These are phyloP conservation scores for Palloptera scutellata DNA, from an alignment of 2,888 invertebrate species.

Conservation along the genomic window DNA sequence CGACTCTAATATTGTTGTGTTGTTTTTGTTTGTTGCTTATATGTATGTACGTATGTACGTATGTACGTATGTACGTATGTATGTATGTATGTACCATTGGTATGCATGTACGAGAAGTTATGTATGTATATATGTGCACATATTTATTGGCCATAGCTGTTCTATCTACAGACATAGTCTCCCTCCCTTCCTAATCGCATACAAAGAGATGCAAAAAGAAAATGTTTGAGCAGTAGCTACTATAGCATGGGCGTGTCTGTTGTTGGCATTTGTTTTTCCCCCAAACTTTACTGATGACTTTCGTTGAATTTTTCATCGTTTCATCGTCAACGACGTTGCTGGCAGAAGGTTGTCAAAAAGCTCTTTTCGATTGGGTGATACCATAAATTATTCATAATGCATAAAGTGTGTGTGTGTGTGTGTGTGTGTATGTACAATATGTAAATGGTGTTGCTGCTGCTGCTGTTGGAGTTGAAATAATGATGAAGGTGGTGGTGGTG, in stretches of 20 bases:
- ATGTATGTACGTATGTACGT: conserved; percentile 4
- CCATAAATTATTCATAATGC: conserved; percentile 56
- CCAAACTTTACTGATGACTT: too few relatives aligned
- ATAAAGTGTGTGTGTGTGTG: neutral
- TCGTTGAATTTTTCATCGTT: neutral
- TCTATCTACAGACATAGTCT: too few relatives aligned
- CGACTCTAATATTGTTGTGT: neutral
- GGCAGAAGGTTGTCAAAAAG: conserved; percentile 10
- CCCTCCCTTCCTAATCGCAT: too few relatives aligned
- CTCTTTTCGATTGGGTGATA: conserved; percentile 55
- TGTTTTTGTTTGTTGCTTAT: neutral
- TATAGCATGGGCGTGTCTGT: neutral
- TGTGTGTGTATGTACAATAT: conserved; percentile 15
- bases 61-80: neutral
- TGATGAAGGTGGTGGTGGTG: neutral
- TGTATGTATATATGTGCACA: neutral
- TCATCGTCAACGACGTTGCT: neutral
- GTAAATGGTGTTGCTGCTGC: neutral
- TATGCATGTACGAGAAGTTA: neutral
- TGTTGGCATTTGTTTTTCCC: neutral
- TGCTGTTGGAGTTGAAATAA: neutral
- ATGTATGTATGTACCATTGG: neutral
- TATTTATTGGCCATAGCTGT: too few relatives aligned
- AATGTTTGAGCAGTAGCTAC: too few relatives aligned
- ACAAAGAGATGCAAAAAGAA: too few relatives aligned